These are phyloP conservation scores for Caenorhabditis parvicauda DNA, from an alignment of 2,888 invertebrate genomes.

Conservation along the genomic window DNA sequence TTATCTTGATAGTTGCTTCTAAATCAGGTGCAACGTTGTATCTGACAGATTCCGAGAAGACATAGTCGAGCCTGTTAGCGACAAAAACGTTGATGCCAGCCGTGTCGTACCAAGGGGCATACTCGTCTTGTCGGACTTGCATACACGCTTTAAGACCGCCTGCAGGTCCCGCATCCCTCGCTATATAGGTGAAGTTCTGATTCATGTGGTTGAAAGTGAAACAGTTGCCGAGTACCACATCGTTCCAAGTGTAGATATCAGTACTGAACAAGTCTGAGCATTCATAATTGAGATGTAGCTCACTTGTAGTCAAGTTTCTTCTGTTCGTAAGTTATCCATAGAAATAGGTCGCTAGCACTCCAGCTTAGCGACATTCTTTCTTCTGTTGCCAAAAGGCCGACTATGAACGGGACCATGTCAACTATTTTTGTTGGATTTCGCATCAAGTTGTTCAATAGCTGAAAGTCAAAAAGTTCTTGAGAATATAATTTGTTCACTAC, in stretches of 20 bases:
- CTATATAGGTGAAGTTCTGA: slow-evolving; percentile 14
- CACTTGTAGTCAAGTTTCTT: slow-evolving; percentile 24
- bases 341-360: slow-evolving; percentile 36
- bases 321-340: slow-evolving; percentile 44
- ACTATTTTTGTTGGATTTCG: slow-evolving; percentile 32
- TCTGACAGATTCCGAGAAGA: slow-evolving; percentile 42
- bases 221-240: slow-evolving; percentile 41
- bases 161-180: slow-evolving; percentile 21
- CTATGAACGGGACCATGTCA: slow-evolving; percentile 44
- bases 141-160: slow-evolving; percentile 39
- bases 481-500: too few relatives aligned
- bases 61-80: slow-evolving; percentile 32
- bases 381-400: slow-evolving; percentile 13
- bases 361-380: slow-evolving; percentile 33
- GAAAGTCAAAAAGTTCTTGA: too few relatives aligned
- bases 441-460: slow-evolving; percentile 38
- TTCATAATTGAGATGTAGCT: not conserved
- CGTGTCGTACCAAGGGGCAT: slow-evolving; percentile 42
- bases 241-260: slow-evolving; percentile 38
- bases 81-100: slow-evolving; percentile 40
- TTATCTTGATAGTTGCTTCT: slow-evolving; percentile 20
- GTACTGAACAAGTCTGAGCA: slow-evolving; percentile 9
- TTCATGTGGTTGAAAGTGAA: slow-evolving; percentile 44
- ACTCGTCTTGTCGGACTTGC: slow-evolving; percentile 35
- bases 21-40: slow-evolving; percentile 35